Base-by-base conservation (phyloP, 2,888 invertebrate species). In the Lumbricus terrestris region DNA sequence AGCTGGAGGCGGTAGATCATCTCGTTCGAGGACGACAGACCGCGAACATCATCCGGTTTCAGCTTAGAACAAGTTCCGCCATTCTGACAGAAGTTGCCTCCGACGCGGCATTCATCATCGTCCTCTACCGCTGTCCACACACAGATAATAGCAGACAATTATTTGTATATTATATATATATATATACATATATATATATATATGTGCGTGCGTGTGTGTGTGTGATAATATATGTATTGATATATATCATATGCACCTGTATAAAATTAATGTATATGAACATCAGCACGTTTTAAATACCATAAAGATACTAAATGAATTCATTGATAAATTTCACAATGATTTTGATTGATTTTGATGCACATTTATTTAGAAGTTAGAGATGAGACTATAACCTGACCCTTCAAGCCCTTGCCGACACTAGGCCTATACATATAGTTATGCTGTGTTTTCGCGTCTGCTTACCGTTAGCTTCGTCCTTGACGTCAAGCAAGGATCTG, bases 41-140 rank as follows among this genome's bases (percentile, higher is more conserved):
- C 35, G 13, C 85, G 16, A 35, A 85, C 37, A 20, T 85, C 85
- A 35, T 37, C 8, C 85, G 85, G 35, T 37, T 15, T 85, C 85
- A 85, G 85, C 85, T 85, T 85, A 8, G 20, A 23, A 37, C 85
- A 85, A 23, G 85, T 35, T 85, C 85, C 85, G 34, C 85, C 85
- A 85, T 85, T 85, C 37, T 85, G 85, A 85, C 85, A 85, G 85
- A 85, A 37, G 37, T 85, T 85, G 29, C 85, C 85, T 34, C 85
- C 85, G 35, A 85, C 85, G 18, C 37, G 35, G 8, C 85, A 85
- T 35, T 85, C 85, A 15, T 34, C 85, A 0, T 34, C 85, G 5
- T 85, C n/a, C n/a, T 69, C 69, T 13, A 11, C 69, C 29, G 29
- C 69, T n/a, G 69, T 69, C 2, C 69, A 13, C 69, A 69, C 29